Base-by-base conservation (phyloP, 1,140 invertebrate species). In the Daktulosphaira vitifoliae region DNA sequence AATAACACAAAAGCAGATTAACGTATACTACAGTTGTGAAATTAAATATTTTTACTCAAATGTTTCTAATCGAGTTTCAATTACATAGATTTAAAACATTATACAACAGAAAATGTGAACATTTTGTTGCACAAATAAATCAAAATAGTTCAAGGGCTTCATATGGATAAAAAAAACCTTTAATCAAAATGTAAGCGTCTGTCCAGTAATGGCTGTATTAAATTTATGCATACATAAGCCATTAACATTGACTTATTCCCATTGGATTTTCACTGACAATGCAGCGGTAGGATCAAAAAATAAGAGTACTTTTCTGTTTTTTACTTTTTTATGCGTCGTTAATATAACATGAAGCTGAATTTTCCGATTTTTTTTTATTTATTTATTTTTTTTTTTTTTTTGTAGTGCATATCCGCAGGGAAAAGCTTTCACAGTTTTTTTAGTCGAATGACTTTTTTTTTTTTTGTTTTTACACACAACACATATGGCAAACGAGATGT, bases 311-410 rank as follows among this genome's bases (percentile, higher is more conserved):
- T 42, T 15, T 42, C 16, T 59, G 20, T 56, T 59, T 59, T 44
- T 44, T 16, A 16, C 37, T 39, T 39, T 54, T 59, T 59, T 59
- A 59, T 22, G 54, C 54, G 25, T 59, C 23, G 54, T 59, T 59
- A 59, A 59, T 59, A 59, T 59, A 42, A 59, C 54, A 59, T 26
- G 54, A 44, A 44, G 54, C 23, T 59, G 42, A 59, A 59, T 59
- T 59, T 59, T 20, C 39, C 54, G 38, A 44, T 44, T 56, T 59
- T 59, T 56, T 59, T 51, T 51, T 49, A 11, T 22, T 26, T 25
- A n/a, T n/a, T 23, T 23, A n/a, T n/a, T n/a, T n/a, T n/a, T n/a
- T n/a, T n/a, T n/a, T n/a, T n/a, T n/a, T n/a, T n/a, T n/a, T n/a
- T n/a, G n/a, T n/a, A n/a, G n/a, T n/a, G n/a, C n/a, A n/a, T 44